Evolutionary conservation across 2,113 vertebrate genomes (phyloP), one percentile per base, ranked within the genome.

Genomic region (Chitala chitala): DNA sequence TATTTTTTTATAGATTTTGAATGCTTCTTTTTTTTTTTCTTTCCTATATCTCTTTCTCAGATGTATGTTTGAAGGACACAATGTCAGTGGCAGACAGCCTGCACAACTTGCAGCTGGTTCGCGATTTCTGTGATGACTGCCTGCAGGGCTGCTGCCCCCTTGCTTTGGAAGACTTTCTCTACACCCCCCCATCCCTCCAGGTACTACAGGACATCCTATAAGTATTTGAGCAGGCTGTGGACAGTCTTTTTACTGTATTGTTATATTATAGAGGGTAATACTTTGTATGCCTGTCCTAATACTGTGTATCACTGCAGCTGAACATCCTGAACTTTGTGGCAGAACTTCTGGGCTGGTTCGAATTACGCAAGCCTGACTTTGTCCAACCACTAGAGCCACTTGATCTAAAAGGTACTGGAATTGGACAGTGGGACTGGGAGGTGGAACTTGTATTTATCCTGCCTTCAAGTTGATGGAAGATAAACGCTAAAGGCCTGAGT

Each of bases 21-120:
- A 63, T 63, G 44, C 44, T 85, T 83, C 86, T 81, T 78, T 84
- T 58, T 83, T 79, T 76, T 85, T 65, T 13, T n/a, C n/a, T n/a
- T n/a, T n/a, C n/a, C n/a, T n/a, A n/a, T 68, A 36, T 68, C 50
- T 66, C 59, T 51, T 48, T 59, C 1, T 0, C 79, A 93, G 91
- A 93, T 75, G 85, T 91, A 20, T 92, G 90, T 69, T 82, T 95
- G 90, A 96, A 95, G 90, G 95, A 96, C 73, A 87, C 92, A 72
- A 93, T 95, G 92, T 92, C 93, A 0, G 87, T 87, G 77, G 87
- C 92, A 1, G 94, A 96, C 84, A 93, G 89, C 82, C 83, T 95
- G 17, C 94, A 94, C 82, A 96, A 96, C 84, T 84, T 96, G 38
- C 95, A 94, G 83, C 87, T 96, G 50, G 91, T 96, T 70, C 88